Evolutionary conservation across 35 echinoderm and acorn worm genomes (phyloP), one percentile per base, ranked within the genome.

Genomic region (Hemicentrotus pulcherrimus): DNA sequence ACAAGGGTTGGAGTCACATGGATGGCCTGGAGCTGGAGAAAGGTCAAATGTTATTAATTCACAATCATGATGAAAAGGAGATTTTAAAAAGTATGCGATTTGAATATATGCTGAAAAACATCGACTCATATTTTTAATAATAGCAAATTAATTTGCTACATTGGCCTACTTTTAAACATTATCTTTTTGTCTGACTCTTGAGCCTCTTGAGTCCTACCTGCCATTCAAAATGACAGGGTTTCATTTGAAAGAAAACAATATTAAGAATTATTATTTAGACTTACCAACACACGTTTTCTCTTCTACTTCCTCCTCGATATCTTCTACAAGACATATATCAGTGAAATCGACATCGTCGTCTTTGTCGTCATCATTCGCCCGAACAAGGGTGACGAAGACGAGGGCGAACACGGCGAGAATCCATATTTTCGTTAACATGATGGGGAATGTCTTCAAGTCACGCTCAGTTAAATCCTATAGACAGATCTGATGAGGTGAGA

Each of bases 1-100:
- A 31, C 91, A 93, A 22, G 91, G 91, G 46, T 93, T 93, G 18
- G 91, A 93, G 48, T 93, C 91, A 31, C 91, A 93, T 47, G 91
- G 91, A 13, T 93, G 91, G 10, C 46, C 46, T 58, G 45, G 91
- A 58, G 48, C 91, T 93, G 91, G 48, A 16, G 48, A 58, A 93
- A 78, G 65, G 24, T n/a, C 22, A 78, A 78, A 78, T 0, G 65
- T n/a, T 2, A 78, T 78, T 78, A 5, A 7, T 0, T 28, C 65
- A 78, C 65, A 78, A 41, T 41, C 35, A 41, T 41, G 35, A 41
- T 41, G 35, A 41, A 41, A 41, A 41, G 35, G 35, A 41, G 35
- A 41, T n/a, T n/a, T n/a, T 41, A 41, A 41, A 41, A 41, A 41
- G 35, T 41, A 41, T 41, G 35, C 3, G 35, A 41, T 41, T 41